phyloP scores from a whole-genome alignment of 2,797 vertebrate species.

The Synanceia verrucosa region DNA sequence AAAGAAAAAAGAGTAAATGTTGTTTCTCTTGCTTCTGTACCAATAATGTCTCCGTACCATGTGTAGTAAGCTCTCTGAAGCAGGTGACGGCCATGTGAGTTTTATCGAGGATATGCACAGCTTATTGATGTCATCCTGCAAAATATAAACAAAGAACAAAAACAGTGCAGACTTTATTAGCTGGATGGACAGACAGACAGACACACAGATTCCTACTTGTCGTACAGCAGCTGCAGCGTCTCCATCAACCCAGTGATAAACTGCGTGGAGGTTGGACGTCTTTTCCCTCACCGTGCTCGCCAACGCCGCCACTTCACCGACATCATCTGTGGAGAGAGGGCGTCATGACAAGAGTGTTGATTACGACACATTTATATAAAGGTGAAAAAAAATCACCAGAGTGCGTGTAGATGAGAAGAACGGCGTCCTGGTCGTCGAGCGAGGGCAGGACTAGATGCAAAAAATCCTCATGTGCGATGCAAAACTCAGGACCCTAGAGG shows the following conservation, averaged over 20 bases:
- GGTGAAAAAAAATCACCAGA: constrained; percentile 29
- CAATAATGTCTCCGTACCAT: constrained; percentile 69
- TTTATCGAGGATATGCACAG: constrained; percentile 75
- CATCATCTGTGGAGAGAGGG: constrained; percentile 69
- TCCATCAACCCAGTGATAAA: constrained; percentile 72
- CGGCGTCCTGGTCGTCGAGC: constrained; percentile 74
- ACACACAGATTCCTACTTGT: constrained; percentile 25
- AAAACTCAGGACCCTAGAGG: constrained; percentile 76
- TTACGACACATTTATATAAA: not conserved
- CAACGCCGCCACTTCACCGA: constrained; percentile 70
- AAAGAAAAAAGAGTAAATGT: constrained; percentile 18
- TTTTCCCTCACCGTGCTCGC: constrained; percentile 75
- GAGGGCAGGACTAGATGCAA: constrained; percentile 71
- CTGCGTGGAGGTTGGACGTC: constrained; percentile 77
- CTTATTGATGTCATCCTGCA: constrained; percentile 73
- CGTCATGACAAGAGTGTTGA: not conserved
- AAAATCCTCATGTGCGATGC: constrained; percentile 82
- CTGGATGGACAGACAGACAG: not conserved
- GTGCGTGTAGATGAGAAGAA: constrained; percentile 82
- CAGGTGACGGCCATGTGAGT: constrained; percentile 75
- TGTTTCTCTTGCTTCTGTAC: constrained; percentile 29
- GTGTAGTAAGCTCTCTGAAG: constrained; percentile 61
- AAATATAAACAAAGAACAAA: no score
- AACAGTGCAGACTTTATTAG: not conserved
- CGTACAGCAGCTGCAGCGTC: constrained; percentile 56